Base-by-base conservation (phyloP, 2,113 vertebrate species). In the Mobula birostris region DNA sequence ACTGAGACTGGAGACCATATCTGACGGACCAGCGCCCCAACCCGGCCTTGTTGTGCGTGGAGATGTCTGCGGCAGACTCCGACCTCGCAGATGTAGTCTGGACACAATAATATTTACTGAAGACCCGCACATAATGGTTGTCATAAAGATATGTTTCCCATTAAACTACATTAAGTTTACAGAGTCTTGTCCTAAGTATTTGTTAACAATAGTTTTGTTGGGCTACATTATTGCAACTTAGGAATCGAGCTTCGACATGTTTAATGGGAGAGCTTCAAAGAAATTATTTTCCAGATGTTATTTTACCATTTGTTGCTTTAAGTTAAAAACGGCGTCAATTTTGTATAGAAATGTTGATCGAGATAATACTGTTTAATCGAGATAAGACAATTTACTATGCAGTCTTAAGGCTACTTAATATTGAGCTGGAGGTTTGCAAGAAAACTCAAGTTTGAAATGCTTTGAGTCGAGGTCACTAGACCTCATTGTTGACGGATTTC, bases 91-190 rank as follows among this genome's bases (percentile, higher is more conserved):
- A 24, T 74, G 36, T 21, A 74, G 36, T 56, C 21, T 24, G 91
- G 63, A 8, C 91, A 76, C 36, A 76, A 56, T 9, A 7, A 74
- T 93, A 74, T 74, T 93, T 66, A 90, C 17, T 90, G 61, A 63
- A 68, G 61, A 88, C 61, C 66, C 32, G 48, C 91, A 56, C 68
- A 93, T 48, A 27, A 66, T 88, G 85, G 58, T 88, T 88, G 85
- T 7, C 61, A 90, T 93, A 48, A 93, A 74, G 91, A 93, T 72
- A 93, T 74, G 68, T 93, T 93, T 74, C 70, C 40, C 91, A 93
- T 93, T 93, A 93, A 93, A 74, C 36, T 74, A 56, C 91, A 93
- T 93, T 93, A 93, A 29, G 40, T 56, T 72, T 24, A 7, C 19
- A 93, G 19, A n/a, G 61, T 92, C 74, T 56, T 11, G 27, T 93